Percentiles rank a stretch among this genome's conserved stretches.
Evolutionary conservation across 2,113 vertebrate genomes (phyloP).

Genomic region (Semnornis frantzii): DNA sequence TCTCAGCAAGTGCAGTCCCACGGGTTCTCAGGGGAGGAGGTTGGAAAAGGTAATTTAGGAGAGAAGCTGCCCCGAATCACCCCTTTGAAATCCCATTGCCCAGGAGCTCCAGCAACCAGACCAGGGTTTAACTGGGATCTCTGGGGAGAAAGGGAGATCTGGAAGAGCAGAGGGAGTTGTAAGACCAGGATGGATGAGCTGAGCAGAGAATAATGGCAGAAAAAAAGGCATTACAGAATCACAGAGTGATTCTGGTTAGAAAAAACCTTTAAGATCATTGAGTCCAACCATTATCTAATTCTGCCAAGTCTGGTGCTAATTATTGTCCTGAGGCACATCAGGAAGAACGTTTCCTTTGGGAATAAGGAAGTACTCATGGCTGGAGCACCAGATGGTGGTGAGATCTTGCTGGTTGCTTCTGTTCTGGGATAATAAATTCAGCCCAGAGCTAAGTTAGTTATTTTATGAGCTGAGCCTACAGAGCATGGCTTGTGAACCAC

Average conservation of each 20-base stretch:
- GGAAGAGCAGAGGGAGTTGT: accelerated
- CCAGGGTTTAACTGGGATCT: neutral
- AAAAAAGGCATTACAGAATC: neutral
- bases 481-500: neutral
- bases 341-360: neutral
- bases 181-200: neutral
- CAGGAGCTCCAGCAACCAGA: neutral
- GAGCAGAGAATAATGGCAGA: neutral
- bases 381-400: neutral
- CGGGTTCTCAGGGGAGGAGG: neutral
- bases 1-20: neutral
- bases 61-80: neutral
- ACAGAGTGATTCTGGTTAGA: too few species aligned
- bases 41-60: neutral
- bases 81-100: accelerated
- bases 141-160: neutral
- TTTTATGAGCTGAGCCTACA: neutral
- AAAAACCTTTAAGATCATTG: too few species aligned
- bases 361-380: neutral
- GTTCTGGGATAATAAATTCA: neutral
- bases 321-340: neutral
- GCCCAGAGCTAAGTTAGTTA: neutral
- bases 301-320: too few species aligned
- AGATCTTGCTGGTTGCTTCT: neutral
- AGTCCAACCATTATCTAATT: too few species aligned